These are phyloP conservation scores for Paracanthobrama guichenoti DNA, from an alignment of 2,113 vertebrate species.

Conservation along the genomic window DNA sequence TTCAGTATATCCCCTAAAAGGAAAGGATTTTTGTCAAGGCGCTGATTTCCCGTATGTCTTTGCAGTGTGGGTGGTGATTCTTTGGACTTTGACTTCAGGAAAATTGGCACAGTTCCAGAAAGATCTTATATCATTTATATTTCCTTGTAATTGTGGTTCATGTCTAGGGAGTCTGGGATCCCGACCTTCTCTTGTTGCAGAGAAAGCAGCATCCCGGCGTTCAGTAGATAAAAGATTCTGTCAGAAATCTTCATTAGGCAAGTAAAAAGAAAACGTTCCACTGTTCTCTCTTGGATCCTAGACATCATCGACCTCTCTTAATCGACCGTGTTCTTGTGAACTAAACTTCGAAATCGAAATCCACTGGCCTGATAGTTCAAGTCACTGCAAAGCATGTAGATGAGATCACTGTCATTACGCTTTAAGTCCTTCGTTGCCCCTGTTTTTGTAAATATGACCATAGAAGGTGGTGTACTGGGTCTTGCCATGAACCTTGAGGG, in stretches of 20 bases:
- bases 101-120: constrained; percentile 35
- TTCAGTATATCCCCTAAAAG: constrained; percentile 50
- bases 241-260: background rate
- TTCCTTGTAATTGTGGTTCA: constrained; percentile 2
- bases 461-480: constrained; percentile 60
- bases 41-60: constrained; percentile 51
- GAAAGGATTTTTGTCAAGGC: constrained; percentile 27
- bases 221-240: background rate
- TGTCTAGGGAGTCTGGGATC: background rate
- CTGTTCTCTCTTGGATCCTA: background rate
- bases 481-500: constrained; percentile 38
- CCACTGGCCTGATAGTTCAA: background rate
- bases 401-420: background rate
- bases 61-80: constrained; percentile 54
- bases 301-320: background rate
- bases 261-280: background rate
- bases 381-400: background rate
- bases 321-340: background rate
- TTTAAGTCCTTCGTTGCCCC: constrained; percentile 34
- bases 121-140: constrained; percentile 15
- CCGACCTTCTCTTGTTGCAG: background rate
- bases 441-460: constrained; percentile 44
- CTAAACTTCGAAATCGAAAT: background rate
- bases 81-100: constrained; percentile 19
- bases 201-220: background rate